phyloP scores from a whole-genome alignment of 2,888 invertebrate genomes.

The Sturmia bella region DNA sequence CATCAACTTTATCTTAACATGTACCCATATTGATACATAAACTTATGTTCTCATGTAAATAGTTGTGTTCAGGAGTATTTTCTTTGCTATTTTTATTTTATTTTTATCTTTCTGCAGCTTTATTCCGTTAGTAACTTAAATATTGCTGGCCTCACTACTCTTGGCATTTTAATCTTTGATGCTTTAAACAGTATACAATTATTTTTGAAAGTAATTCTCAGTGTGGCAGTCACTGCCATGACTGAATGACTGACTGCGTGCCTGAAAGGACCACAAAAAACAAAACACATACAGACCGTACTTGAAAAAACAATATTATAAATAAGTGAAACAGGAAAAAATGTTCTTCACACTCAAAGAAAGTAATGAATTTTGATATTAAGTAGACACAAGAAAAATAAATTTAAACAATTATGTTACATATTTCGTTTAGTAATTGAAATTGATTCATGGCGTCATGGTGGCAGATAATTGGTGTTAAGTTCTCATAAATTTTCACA shows the following conservation, averaged over 20 bases:
- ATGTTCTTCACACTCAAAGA: background rate
- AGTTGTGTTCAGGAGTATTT: too few species aligned
- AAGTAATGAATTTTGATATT: constrained; percentile 15
- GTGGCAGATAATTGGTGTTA: too few species aligned
- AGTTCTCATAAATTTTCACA: too few species aligned
- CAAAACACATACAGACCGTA: constrained; percentile 8
- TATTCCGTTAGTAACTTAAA: constrained; percentile 32
- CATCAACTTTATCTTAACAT: background rate
- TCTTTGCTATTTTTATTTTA: background rate
- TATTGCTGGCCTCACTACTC: constrained; percentile 10
- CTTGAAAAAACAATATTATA: background rate
- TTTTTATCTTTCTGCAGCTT: background rate
- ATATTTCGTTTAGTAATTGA: too few species aligned
- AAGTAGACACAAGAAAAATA: background rate
- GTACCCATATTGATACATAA: too few species aligned
- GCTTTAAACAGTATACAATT: constrained; percentile 52
- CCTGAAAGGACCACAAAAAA: constrained; percentile 34
- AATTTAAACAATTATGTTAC: background rate
- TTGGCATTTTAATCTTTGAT: constrained; percentile 46
- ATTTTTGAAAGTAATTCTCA: constrained; percentile 36
- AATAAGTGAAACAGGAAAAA: background rate
- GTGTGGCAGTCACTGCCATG: constrained; percentile 14
- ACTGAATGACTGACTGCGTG: constrained; percentile 35
- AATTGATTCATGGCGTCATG: too few species aligned
- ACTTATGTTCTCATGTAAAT: too few species aligned